Conservation (phyloP, 2,797 vertebrate species). For the Crypturellus tataupa region DNA sequence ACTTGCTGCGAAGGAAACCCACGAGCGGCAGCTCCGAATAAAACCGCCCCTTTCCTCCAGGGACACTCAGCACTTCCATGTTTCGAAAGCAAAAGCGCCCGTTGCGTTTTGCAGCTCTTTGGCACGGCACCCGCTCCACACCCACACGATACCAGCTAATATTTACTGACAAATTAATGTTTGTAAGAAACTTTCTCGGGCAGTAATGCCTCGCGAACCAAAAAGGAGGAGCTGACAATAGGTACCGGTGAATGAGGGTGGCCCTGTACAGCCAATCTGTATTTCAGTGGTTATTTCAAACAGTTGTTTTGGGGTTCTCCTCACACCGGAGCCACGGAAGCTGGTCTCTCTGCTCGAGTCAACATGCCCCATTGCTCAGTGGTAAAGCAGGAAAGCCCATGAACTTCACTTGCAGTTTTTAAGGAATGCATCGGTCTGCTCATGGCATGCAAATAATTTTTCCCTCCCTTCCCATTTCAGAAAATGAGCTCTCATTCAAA, state of each 20-base stretch:
- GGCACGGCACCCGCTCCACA: not conserved
- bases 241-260: not conserved
- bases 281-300: not conserved
- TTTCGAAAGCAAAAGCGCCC: not conserved
- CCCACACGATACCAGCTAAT: not conserved
- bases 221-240: not conserved
- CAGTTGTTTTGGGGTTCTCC: not conserved
- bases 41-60: not conserved
- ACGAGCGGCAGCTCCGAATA: not conserved
- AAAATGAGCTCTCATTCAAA: not conserved
- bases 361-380: accelerated
- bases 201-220: not conserved
- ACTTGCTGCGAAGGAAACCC: not conserved
- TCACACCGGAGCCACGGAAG: not conserved
- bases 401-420: not conserved
- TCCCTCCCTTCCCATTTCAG: not conserved
- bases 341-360: not conserved
- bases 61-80: not conserved
- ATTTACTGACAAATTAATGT: not conserved
- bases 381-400: not conserved
- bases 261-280: not conserved
- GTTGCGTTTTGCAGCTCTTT: not conserved
- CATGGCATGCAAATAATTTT: not conserved
- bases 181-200: not conserved
- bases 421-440: not conserved